Conservation (phyloP, 2,888 invertebrate species). For the Empis stercorea region DNA sequence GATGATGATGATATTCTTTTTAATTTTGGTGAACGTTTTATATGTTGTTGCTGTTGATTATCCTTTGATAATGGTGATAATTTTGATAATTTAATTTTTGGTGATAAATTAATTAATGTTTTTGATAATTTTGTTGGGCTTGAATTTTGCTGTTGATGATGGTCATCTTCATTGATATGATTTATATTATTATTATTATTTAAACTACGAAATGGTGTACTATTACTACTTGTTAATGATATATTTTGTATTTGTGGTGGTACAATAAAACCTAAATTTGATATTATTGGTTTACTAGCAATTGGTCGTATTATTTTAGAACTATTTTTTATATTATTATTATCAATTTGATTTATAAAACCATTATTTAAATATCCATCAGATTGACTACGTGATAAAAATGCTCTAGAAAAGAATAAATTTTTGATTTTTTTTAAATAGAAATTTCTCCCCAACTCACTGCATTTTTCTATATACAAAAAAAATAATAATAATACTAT, state of each 20-base stretch:
- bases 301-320: conserved; percentile 43
- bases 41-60: background rate
- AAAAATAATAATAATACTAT: background rate
- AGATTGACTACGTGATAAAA: conserved; percentile 43
- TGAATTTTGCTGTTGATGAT: background rate
- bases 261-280: conserved; percentile 31
- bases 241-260: conserved; percentile 20
- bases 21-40: conserved; percentile 1
- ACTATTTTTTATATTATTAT: conserved; percentile 1
- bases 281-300: conserved; percentile 36
- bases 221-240: conserved; percentile 17
- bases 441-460: too few species aligned
- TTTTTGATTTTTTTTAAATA: too few species aligned
- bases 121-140: background rate
- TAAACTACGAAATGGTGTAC: conserved; percentile 19
- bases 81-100: conserved; percentile 2
- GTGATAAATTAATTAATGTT: background rate
- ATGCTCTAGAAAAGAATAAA: conserved; percentile 34
- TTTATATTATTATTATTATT: background rate
- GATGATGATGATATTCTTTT: conserved; percentile 1
- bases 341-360: conserved; percentile 10
- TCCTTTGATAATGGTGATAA: conserved; percentile 3
- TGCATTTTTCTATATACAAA: conserved; percentile 2
- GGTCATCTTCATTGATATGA: background rate
- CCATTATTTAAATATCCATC: conserved; percentile 26